These are phyloP conservation scores for Bucorvus abyssinicus DNA, from an alignment of 2,797 vertebrate species.

Conservation along the genomic window DNA sequence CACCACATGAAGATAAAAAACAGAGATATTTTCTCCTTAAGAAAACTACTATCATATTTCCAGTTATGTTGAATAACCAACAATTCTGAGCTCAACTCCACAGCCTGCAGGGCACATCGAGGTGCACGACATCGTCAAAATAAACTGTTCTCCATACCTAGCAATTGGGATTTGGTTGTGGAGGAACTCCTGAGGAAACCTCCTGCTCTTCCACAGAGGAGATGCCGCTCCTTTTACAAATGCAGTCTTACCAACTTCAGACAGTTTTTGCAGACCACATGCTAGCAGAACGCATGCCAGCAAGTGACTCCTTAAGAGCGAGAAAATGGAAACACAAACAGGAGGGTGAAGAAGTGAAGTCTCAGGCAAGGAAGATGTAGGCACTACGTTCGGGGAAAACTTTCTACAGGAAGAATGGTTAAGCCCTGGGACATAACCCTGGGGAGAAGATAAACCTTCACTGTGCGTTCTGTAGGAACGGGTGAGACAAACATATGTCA, in stretches of 20 bases:
- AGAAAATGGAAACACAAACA: not conserved
- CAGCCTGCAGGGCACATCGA: accelerated
- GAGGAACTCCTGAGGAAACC: not conserved
- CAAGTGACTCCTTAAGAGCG: not conserved
- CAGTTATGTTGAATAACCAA: not conserved
- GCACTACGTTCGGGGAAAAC: not conserved
- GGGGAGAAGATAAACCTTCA: not conserved
- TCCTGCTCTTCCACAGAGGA: not conserved
- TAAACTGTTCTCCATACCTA: not conserved
- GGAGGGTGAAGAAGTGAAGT: not conserved
- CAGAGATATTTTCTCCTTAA: not conserved
- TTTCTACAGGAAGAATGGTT: not conserved
- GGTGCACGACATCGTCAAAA: accelerated
- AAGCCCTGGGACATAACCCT: not conserved
- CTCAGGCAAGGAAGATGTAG: not conserved
- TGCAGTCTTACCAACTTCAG: not conserved
- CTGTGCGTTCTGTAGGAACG: not conserved
- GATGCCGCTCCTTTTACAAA: not conserved
- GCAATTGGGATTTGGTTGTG: not conserved
- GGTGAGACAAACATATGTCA: not conserved
- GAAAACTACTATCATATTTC: not conserved
- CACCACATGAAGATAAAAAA: not conserved
- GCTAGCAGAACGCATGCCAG: not conserved
- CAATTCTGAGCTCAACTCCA: not conserved
- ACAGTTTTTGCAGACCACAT: not conserved